phyloP scores from a whole-genome alignment of 2,888 invertebrate genomes.

The Cylloceria caligata region DNA sequence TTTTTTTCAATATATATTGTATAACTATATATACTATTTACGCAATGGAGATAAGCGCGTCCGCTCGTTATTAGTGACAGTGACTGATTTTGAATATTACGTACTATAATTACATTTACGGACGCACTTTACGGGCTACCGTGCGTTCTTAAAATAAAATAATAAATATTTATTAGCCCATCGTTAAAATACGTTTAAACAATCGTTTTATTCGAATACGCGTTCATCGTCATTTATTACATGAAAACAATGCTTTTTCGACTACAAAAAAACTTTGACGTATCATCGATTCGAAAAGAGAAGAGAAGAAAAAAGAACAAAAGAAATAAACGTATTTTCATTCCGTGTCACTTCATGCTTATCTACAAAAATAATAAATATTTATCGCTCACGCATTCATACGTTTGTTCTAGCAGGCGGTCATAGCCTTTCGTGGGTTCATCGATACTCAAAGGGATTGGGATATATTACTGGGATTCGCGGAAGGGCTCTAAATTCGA shows the following conservation, averaged over 20 bases:
- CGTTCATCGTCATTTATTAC: constrained; percentile 3
- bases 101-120: constrained; percentile 57
- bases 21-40: constrained; percentile 54
- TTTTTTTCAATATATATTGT: constrained; percentile 36
- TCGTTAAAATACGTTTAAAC: constrained; percentile 43
- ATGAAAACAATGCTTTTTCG: constrained; percentile 5
- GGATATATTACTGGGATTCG: background rate
- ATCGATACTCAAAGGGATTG: constrained; percentile 20
- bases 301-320: constrained; percentile 3
- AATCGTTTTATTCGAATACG: background rate
- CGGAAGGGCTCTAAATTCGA: constrained; percentile 22
- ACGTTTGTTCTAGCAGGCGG: constrained; percentile 58
- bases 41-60: constrained; percentile 53
- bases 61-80: constrained; percentile 48
- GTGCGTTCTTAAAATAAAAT: constrained; percentile 43
- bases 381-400: constrained; percentile 59
- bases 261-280: constrained; percentile 23
- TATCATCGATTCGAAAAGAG: constrained; percentile 18
- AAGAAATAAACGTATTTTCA: constrained; percentile 5
- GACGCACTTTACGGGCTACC: constrained; percentile 39
- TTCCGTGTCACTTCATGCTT: constrained; percentile 17
- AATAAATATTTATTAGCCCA: constrained; percentile 60
- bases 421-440: constrained; percentile 59
- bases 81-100: constrained; percentile 57
- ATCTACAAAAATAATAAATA: constrained; percentile 59